Evolutionary conservation across 2,888 invertebrate genomes (phyloP).

Genomic region (Melangyna quadrimaculata): DNA sequence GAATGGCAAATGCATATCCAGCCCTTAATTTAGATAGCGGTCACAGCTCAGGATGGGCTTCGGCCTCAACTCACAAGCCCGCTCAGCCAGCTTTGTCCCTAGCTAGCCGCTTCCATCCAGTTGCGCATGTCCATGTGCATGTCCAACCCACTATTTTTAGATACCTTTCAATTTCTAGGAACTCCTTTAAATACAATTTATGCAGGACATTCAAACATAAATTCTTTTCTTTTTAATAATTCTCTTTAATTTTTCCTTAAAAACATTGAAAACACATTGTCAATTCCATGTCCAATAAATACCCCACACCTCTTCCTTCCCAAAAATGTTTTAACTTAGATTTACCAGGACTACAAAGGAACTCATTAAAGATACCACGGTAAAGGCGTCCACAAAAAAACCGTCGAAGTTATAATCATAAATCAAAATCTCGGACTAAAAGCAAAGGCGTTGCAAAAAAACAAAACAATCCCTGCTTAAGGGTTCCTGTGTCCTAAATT

Average conservation of each 20-base stretch:
- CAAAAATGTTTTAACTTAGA: neutral
- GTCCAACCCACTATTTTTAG: no score
- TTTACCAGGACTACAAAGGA: neutral
- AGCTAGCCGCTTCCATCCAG: no score
- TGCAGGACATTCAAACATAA: neutral
- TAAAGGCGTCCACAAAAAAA: neutral
- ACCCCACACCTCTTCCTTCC: neutral
- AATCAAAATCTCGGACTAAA: conserved; percentile 13
- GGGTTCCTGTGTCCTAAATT: conserved; percentile 10
- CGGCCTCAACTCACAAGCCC: no score
- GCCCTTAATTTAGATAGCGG: no score
- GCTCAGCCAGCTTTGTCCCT: no score
- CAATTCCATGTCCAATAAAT: neutral
- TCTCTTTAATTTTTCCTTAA: neutral
- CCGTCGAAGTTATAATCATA: conserved; percentile 10
- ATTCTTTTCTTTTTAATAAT: neutral
- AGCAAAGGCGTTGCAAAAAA: neutral
- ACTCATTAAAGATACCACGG: neutral
- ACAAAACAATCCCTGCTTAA: neutral
- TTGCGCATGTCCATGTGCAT: no score
- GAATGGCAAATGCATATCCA: no score
- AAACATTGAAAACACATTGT: neutral
- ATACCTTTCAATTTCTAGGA: neutral
- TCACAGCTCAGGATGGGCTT: no score
- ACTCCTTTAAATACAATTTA: neutral